Evolutionary conservation across 2,797 vertebrate species (phyloP).

Genomic region (Coendou prehensilis): DNA sequence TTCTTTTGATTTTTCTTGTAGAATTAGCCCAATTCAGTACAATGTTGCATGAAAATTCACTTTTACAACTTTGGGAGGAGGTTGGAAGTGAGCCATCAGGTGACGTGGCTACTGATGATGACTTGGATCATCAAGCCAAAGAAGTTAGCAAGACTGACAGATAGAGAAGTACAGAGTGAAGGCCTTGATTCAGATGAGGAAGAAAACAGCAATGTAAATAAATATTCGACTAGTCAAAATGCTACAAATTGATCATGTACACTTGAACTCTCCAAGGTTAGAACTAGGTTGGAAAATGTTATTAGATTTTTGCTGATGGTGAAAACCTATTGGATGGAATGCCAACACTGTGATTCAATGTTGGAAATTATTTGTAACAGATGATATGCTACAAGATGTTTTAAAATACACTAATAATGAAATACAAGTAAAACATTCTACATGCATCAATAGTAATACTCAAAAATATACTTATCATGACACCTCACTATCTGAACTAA

Average conservation of each 20-base stretch:
- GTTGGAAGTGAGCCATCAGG: not conserved
- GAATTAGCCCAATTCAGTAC: not conserved
- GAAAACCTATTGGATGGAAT: not conserved
- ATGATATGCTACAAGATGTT: not conserved
- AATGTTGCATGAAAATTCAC: not conserved
- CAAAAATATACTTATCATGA: not conserved
- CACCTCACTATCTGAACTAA: not conserved
- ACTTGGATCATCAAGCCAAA: not conserved
- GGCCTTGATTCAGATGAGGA: not conserved
- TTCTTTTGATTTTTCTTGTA: not conserved
- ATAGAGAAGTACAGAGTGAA: not conserved
- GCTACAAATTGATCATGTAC: not conserved
- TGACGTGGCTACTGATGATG: not conserved
- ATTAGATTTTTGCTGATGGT: not conserved
- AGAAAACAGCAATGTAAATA: not conserved
- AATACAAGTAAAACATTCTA: not conserved
- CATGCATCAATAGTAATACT: not conserved
- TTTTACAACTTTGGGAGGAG: not conserved
- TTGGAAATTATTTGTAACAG: not conserved
- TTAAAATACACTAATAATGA: not conserved
- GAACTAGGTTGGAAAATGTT: not conserved
- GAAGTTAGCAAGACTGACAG: not conserved
- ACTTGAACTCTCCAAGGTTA: not conserved
- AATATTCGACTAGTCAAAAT: not conserved
- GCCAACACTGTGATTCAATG: not conserved